Percentiles rank a stretch among this genome's conserved stretches.
Evolutionary conservation across 1,140 invertebrate genomes (phyloP).

Genomic region (Aradophagus sp.): DNA sequence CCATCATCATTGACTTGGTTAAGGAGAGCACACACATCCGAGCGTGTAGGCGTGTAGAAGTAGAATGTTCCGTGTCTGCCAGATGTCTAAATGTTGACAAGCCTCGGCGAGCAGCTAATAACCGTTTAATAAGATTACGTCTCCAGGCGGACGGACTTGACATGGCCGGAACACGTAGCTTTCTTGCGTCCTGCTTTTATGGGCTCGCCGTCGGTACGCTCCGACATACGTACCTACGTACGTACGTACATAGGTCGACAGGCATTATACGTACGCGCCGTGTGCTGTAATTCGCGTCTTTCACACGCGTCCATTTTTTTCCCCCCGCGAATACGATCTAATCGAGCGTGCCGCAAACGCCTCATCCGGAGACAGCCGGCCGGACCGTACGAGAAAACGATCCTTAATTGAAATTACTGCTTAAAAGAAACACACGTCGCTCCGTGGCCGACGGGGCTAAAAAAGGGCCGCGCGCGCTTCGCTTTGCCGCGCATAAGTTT

Average conservation of each 20-base stretch:
- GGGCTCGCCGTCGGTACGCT: conserved; percentile 38
- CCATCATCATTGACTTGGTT: conserved; percentile 50
- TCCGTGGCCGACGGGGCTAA: neutral
- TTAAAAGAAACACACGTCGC: conserved; percentile 43
- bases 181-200: conserved; percentile 66
- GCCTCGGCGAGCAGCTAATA: conserved; percentile 71
- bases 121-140: conserved; percentile 74
- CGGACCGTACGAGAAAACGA: conserved; percentile 36
- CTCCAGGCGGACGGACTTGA: conserved; percentile 67
- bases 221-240: conserved; percentile 19
- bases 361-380: conserved; percentile 48
- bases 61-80: conserved; percentile 71
- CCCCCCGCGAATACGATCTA: conserved; percentile 49
- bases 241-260: conserved; percentile 57
- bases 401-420: conserved; percentile 56
- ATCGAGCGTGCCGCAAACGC: conserved; percentile 56
- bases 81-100: conserved; percentile 74
- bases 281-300: conserved; percentile 52
- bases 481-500: conserved; percentile 42
- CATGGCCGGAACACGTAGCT: conserved; percentile 68
- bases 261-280: conserved; percentile 50
- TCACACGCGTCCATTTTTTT: conserved; percentile 57
- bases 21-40: conserved; percentile 60
- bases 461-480: conserved; percentile 20
- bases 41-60: conserved; percentile 66